These are phyloP conservation scores for Ctenomys sociabilis DNA, from an alignment of 2,113 vertebrate genomes.

Conservation along the genomic window DNA sequence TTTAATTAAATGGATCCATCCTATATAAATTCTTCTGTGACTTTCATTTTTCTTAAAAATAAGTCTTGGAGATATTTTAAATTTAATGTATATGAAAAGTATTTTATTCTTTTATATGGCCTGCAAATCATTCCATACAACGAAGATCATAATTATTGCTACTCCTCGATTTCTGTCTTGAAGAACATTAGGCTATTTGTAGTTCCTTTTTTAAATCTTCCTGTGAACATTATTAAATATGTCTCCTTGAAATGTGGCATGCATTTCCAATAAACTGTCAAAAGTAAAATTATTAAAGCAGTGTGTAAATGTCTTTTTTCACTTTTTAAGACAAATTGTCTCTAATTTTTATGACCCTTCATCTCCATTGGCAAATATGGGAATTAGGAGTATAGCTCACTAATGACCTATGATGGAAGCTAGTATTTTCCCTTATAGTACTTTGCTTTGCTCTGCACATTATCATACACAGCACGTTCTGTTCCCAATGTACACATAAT, in stretches of 20 bases:
- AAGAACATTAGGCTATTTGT: background rate
- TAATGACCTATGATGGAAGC: background rate
- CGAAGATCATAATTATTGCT: conserved; percentile 3
- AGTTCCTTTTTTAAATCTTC: background rate
- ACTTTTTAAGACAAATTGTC: background rate
- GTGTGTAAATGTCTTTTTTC: background rate
- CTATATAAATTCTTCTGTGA: background rate
- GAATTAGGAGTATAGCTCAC: background rate
- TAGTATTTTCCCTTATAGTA: background rate
- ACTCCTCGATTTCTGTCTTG: background rate
- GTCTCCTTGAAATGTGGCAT: background rate
- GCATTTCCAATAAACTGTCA: conserved; percentile 8
- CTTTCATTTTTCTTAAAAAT: background rate
- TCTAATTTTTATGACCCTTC: background rate
- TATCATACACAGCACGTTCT: background rate
- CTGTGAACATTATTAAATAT: background rate
- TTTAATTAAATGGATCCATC: background rate
- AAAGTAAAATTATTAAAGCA: background rate
- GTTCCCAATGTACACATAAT: background rate
- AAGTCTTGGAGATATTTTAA: background rate
- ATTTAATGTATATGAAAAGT: background rate
- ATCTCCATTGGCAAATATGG: background rate
- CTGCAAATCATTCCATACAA: background rate
- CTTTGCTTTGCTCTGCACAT: background rate
- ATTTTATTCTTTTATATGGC: background rate